Evolutionary conservation across 1,140 invertebrate genomes (phyloP), one percentile per base, ranked within the genome.

Genomic region (Drosophila novamexicana): DNA sequence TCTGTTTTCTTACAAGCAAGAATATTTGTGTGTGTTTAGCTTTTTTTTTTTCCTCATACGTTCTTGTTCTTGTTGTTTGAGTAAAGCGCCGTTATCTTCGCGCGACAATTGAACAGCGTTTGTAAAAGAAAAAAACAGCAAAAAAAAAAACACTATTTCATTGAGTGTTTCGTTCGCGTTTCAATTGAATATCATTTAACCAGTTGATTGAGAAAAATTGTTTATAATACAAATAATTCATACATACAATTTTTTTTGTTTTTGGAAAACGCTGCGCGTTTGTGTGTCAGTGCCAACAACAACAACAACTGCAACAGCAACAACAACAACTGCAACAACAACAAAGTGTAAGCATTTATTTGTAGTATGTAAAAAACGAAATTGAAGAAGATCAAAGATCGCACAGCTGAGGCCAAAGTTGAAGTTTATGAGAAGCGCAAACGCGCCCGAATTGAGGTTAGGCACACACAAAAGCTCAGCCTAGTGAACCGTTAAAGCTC

Each of bases 271-370:
- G 22, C 22, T 4, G 22, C 22, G 22, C 22, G 22, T 72, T 78
- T 66, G 36, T 78, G 76, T 78, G 76, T 79, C 76, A 79, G 68
- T 73, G 76, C 69, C 76, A 79, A 56, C 36, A 22, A 42, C 57
- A 44, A 32, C 12, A 16, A 45, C 40, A 32, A 45, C 40, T 9
- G 44, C 37, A 29, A 44, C 40, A 8, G 8, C 52, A 10, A 54
- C 52, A 40, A 49, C 42, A 9, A 45, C n/a, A 42, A 45, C 22
- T 7, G 12, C 29, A 36, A 37, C 7, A 49, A 22, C 22, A 22
- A 22, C 22, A 22, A 62, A 49, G 22, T 34, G 57, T 59, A 59
- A 59, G 57, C 36, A 36, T 47, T 36, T 18, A 47, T 12, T 36
- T 59, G n/a, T 34, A 32, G 18, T 18, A 54, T 16, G 5, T 36